Percentiles rank a stretch among this genome's conserved stretches.
Conservation (phyloP, 2,797 vertebrate species). For the Astyanax mexicanus region DNA sequence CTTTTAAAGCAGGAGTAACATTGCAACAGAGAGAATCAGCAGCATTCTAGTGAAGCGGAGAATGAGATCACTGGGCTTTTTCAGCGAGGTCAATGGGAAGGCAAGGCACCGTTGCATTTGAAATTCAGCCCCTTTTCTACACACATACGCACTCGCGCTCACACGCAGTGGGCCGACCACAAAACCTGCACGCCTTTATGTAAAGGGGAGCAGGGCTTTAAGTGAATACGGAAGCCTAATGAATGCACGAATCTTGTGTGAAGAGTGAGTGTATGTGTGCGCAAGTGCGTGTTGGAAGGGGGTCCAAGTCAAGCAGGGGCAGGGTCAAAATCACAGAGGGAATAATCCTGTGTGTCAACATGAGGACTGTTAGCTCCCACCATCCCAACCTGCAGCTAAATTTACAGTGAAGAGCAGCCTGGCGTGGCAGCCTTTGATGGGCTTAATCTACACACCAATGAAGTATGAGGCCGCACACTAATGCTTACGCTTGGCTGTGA, state of each 20-base stretch:
- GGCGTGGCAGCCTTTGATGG: slow-evolving; percentile 66
- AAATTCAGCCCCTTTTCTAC: slow-evolving; percentile 76
- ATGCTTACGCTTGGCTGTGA: slow-evolving; percentile 42
- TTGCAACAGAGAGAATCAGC: slow-evolving; percentile 78
- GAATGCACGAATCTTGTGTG: slow-evolving; percentile 75
- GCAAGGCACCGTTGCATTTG: slow-evolving; percentile 73
- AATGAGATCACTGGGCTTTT: slow-evolving; percentile 83
- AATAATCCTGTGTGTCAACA: slow-evolving; percentile 81
- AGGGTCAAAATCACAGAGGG: slow-evolving; percentile 76
- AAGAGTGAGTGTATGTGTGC: slow-evolving; percentile 61
- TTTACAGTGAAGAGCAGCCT: slow-evolving; percentile 71
- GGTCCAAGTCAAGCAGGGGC: slow-evolving; percentile 76
- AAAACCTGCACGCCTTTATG: slow-evolving; percentile 76
- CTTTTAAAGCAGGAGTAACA: slow-evolving; percentile 75
- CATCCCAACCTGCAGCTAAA: slow-evolving; percentile 64
- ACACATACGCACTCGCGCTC: slow-evolving; percentile 58
- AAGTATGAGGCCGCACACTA: slow-evolving; percentile 49
- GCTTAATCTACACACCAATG: slow-evolving; percentile 62
- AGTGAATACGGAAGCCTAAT: slow-evolving; percentile 80
- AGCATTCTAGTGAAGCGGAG: slow-evolving; percentile 78
- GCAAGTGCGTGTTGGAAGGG: slow-evolving; percentile 57
- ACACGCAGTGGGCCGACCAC: slow-evolving; percentile 59
- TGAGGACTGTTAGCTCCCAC: slow-evolving; percentile 69
- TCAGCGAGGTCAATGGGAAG: slow-evolving; percentile 78
- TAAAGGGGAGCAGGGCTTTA: slow-evolving; percentile 75